A percentile compares a stretch with the other conserved stretches of the same genome.
phyloP scores from a whole-genome alignment of 2,888 invertebrate genomes.

The Sturmia bella region DNA sequence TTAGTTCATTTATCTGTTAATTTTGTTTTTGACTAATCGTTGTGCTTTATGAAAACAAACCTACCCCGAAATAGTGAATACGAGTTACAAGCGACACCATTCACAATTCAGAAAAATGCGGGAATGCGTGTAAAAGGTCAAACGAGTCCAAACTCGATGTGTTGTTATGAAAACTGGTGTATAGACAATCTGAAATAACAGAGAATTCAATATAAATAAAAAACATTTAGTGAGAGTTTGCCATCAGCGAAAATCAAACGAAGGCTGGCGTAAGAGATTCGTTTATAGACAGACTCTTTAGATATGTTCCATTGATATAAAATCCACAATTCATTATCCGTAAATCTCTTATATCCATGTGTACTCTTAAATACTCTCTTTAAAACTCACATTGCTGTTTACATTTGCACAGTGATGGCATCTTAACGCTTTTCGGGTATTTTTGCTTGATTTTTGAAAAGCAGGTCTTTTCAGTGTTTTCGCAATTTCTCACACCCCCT shows the following conservation, averaged over 20 bases:
- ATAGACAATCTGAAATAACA: constrained; percentile 68
- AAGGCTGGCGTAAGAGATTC: background rate
- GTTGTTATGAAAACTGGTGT: constrained; percentile 70
- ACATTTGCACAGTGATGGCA: too few species aligned
- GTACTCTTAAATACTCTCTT: constrained; percentile 23
- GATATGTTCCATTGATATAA: constrained; percentile 12
- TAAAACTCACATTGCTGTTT: constrained; percentile 38
- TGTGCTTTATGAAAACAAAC: constrained; percentile 55
- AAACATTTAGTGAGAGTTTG: background rate
- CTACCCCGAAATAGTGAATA: constrained; percentile 45
- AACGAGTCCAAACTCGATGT: constrained; percentile 65
- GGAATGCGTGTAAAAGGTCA: constrained; percentile 68
- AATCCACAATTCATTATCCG: constrained; percentile 62
- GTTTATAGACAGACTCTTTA: background rate
- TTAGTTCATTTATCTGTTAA: constrained; percentile 46
- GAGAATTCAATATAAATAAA: constrained; percentile 26
- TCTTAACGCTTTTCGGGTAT: too few species aligned
- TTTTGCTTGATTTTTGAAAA: too few species aligned
- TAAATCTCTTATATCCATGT: background rate
- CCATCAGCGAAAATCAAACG: constrained; percentile 13
- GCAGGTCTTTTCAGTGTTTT: too few species aligned
- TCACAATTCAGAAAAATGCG: constrained; percentile 43
- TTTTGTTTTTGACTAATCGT: constrained; percentile 57
- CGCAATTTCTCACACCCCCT: too few species aligned
- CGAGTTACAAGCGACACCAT: background rate